Conservation (phyloP, 2,797 vertebrate species). For the Triplophysa bombifrons region DNA sequence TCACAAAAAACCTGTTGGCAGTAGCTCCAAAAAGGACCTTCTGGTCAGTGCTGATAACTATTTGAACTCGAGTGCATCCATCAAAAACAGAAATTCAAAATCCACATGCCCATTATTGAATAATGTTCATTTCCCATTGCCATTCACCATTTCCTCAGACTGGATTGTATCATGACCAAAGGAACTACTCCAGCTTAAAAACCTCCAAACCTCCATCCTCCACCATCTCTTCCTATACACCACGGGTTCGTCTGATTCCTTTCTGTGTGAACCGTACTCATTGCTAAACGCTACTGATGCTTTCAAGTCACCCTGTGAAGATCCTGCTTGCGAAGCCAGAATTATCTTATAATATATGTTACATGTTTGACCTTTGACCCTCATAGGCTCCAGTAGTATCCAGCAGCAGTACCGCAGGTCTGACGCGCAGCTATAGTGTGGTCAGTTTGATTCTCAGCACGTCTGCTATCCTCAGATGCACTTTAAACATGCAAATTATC, state of each 20-base stretch:
- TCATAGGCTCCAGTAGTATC: slow-evolving; percentile 70
- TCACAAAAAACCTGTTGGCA: slow-evolving; percentile 78
- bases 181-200: slow-evolving; percentile 91
- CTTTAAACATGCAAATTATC: neutral
- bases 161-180: slow-evolving; percentile 92
- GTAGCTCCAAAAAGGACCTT: slow-evolving; percentile 80
- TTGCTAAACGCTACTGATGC: neutral
- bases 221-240: slow-evolving; percentile 73
- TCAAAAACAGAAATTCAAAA: slow-evolving; percentile 1
- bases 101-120: too few species aligned
- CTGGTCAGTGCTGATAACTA: slow-evolving; percentile 83
- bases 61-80: slow-evolving; percentile 27
- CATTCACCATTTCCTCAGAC: slow-evolving; percentile 75
- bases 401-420: slow-evolving; percentile 74
- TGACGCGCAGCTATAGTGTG: slow-evolving; percentile 87
- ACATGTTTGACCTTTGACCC: slow-evolving; percentile 24
- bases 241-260: slow-evolving; percentile 72
- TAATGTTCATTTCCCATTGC: slow-evolving; percentile 33
- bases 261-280: slow-evolving; percentile 7
- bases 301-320: neutral
- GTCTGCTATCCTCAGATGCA: slow-evolving; percentile 20
- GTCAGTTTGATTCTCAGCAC: slow-evolving; percentile 74
- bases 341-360: neutral
- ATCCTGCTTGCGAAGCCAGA: neutral
- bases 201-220: slow-evolving; percentile 80